Evolutionary conservation across 2,113 vertebrate species (phyloP).

Genomic region (Gadus chalcogrammus): DNA sequence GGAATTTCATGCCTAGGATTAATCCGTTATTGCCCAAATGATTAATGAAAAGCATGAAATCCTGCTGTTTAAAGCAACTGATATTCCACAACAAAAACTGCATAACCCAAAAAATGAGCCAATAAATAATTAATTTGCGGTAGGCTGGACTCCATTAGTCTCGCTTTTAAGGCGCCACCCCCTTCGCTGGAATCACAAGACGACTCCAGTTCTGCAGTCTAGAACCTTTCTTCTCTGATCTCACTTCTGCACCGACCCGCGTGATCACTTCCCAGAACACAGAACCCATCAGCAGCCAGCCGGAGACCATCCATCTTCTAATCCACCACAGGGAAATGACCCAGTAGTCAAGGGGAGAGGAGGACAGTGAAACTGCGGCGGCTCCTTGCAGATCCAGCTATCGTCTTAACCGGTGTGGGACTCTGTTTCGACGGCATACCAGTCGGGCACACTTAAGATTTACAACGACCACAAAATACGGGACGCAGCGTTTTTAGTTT

Average conservation of each 20-base stretch:
- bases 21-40: constrained; percentile 59
- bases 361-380: too few relatives aligned
- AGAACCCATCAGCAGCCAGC: constrained; percentile 25
- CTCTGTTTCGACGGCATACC: too few relatives aligned
- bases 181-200: constrained; percentile 54
- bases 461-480: too few relatives aligned
- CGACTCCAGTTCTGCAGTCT: constrained; percentile 42
- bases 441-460: too few relatives aligned
- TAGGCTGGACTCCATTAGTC: constrained; percentile 68
- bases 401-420: too few relatives aligned
- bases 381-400: too few relatives aligned
- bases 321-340: constrained; percentile 46
- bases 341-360: constrained; percentile 22
- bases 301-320: constrained; percentile 18
- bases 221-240: constrained; percentile 44
- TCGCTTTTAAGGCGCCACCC: constrained; percentile 57
- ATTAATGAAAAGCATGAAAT: constrained; percentile 71
- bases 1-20: constrained; percentile 71
- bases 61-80: constrained; percentile 58
- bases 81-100: constrained; percentile 5
- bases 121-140: constrained; percentile 64
- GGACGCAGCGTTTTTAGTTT: too few relatives aligned
- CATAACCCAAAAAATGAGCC: constrained; percentile 18
- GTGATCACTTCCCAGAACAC: constrained; percentile 36
- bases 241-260: constrained; percentile 21